phyloP scores from a whole-genome alignment of 2,888 invertebrate genomes.

The Agrotis ipsilon region DNA sequence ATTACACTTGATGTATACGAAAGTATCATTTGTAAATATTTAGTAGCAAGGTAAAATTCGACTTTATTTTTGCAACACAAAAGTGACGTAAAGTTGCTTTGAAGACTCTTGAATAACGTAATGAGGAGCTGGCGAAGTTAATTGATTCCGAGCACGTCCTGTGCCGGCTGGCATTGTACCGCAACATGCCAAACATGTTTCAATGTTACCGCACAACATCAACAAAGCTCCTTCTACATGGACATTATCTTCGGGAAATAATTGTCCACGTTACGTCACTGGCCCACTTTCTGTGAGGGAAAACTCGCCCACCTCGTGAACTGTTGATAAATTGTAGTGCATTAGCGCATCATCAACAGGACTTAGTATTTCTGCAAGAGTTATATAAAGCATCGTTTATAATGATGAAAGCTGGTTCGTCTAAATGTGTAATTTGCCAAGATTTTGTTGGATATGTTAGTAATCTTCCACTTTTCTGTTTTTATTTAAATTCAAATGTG shows the following conservation, averaged over 20 bases:
- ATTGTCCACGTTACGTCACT: conserved; percentile 69
- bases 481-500: not conserved
- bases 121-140: conserved; percentile 40
- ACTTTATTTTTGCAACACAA: not conserved
- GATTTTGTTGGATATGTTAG: conserved; percentile 2
- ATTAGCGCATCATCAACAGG: conserved; percentile 39
- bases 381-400: conserved; percentile 24
- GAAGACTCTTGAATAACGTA: conserved; percentile 9
- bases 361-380: conserved; percentile 23
- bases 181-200: conserved; percentile 65
- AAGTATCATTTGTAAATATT: not conserved
- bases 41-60: not conserved
- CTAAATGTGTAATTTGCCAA: not conserved
- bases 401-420: not conserved
- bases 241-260: conserved; percentile 71
- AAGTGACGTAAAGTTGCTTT: not conserved
- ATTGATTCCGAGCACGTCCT: conserved; percentile 68
- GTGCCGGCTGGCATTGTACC: conserved; percentile 64
- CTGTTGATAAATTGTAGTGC: conserved; percentile 41
- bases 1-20: not conserved
- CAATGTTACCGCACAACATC: conserved; percentile 68
- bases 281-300: conserved; percentile 63
- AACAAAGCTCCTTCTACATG: conserved; percentile 61
- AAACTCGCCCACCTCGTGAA: conserved; percentile 24
- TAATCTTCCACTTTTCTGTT: not conserved